A percentile compares a stretch with the other conserved stretches of the same genome.
These are phyloP conservation scores for Meghimatium bilineatum DNA, from an alignment of 2,888 invertebrate genomes.

Conservation along the genomic window DNA sequence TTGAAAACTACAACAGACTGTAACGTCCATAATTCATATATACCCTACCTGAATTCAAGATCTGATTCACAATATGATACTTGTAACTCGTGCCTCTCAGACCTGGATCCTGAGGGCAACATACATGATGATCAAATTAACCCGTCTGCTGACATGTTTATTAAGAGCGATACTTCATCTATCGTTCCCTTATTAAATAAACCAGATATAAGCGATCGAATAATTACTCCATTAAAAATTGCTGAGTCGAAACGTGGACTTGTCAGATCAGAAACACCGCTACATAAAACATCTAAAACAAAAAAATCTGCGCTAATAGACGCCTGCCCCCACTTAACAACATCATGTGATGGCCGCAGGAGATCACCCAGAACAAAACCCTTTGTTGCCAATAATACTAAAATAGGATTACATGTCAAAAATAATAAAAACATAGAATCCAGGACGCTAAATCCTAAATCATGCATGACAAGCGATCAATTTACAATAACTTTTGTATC, in stretches of 20 bases:
- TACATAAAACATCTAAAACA: neutral
- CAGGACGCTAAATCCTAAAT: neutral
- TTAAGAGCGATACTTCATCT: neutral
- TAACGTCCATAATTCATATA: no score
- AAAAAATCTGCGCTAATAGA: neutral
- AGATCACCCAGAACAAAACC: neutral
- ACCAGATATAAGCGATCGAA: neutral
- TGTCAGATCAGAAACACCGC: neutral
- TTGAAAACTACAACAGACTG: no score
- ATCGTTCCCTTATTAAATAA: neutral
- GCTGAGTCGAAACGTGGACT: neutral
- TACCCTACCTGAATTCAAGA: no score
- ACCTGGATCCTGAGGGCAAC: neutral
- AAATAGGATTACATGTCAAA: neutral
- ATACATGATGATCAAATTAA: no score
- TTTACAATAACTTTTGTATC: neutral
- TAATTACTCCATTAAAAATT: neutral
- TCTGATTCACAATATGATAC: neutral
- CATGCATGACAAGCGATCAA: neutral
- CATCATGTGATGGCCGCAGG: neutral
- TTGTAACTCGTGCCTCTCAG: conserved; percentile 4
- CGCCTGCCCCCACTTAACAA: neutral
- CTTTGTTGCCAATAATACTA: neutral
- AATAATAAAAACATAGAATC: neutral
- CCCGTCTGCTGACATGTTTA: no score